Evolutionary conservation across 2,797 vertebrate genomes (phyloP).

Genomic region (Sebastes iracundus): DNA sequence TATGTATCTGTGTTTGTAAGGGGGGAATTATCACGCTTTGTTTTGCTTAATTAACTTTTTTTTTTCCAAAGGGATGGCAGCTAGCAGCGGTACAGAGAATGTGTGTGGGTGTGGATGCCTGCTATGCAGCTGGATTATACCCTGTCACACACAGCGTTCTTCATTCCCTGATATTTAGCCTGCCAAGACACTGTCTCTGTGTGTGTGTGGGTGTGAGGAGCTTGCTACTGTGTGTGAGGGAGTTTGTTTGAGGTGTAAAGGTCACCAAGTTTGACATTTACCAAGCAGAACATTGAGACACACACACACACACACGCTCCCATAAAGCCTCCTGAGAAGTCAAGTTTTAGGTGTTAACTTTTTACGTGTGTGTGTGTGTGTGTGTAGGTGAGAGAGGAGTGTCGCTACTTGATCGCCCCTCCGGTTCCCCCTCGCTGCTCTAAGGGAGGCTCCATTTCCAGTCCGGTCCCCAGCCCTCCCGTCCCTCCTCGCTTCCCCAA

Average conservation of each 20-base stretch:
- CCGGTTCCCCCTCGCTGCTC: conserved; percentile 92
- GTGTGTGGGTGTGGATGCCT: conserved; percentile 54
- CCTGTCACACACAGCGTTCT: conserved; percentile 58
- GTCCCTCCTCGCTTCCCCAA: conserved; percentile 89
- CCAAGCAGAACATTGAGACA: conserved; percentile 36
- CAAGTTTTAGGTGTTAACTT: conserved; percentile 25
- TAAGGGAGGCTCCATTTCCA: conserved; percentile 76
- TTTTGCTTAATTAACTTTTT: conserved; percentile 36
- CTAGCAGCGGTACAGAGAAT: neutral
- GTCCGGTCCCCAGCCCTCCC: conserved; percentile 85
- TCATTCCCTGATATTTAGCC: conserved; percentile 72
- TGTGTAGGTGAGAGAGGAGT: conserved; percentile 94
- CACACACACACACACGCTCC: neutral
- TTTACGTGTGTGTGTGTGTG: conserved; percentile 28
- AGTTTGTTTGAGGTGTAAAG: conserved; percentile 73
- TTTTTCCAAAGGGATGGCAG: conserved; percentile 17
- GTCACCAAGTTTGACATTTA: conserved; percentile 75
- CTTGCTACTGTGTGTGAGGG: conserved; percentile 22
- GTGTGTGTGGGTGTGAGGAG: neutral
- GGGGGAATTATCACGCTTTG: conserved; percentile 18
- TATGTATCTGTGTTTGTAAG: neutral
- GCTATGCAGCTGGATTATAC: conserved; percentile 65
- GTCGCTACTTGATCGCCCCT: conserved; percentile 93
- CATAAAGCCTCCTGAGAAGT: conserved; percentile 31
- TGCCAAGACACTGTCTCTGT: conserved; percentile 48